Percentiles rank a stretch among this genome's conserved stretches.
Evolutionary conservation across 2,113 vertebrate genomes (phyloP).

Genomic region (Pyrgilauda ruficollis): DNA sequence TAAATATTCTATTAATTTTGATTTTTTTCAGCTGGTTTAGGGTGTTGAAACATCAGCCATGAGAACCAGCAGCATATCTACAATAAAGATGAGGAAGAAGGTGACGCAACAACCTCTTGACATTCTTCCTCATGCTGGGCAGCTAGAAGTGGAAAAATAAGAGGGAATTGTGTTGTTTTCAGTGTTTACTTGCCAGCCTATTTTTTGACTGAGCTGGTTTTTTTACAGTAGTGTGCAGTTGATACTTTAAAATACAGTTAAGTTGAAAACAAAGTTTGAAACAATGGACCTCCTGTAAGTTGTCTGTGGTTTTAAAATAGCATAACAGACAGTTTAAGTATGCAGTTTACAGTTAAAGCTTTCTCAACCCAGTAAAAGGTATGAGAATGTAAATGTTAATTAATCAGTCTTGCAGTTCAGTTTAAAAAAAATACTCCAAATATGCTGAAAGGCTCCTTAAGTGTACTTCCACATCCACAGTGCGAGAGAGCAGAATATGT

Average conservation of each 20-base stretch:
- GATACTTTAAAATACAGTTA: neutral
- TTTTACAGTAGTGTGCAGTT: neutral
- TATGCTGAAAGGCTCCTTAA: neutral
- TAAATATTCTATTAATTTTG: neutral
- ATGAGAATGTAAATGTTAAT: neutral
- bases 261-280: slow-evolving; percentile 37
- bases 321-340: neutral
- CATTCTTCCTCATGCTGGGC: neutral
- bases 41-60: neutral
- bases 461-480: neutral
- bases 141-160: neutral
- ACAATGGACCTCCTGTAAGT: neutral
- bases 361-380: neutral
- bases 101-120: neutral
- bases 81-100: neutral
- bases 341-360: slow-evolving; percentile 3
- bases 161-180: neutral
- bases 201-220: neutral
- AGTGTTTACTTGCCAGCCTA: neutral
- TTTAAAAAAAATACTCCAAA: neutral
- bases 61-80: neutral
- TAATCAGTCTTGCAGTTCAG: neutral
- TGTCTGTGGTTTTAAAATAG: neutral
- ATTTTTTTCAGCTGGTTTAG: neutral
- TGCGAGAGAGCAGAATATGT: neutral